Percentiles rank a stretch among this genome's conserved stretches.
Conservation (phyloP, 2,113 vertebrate species). For the human region DNA sequence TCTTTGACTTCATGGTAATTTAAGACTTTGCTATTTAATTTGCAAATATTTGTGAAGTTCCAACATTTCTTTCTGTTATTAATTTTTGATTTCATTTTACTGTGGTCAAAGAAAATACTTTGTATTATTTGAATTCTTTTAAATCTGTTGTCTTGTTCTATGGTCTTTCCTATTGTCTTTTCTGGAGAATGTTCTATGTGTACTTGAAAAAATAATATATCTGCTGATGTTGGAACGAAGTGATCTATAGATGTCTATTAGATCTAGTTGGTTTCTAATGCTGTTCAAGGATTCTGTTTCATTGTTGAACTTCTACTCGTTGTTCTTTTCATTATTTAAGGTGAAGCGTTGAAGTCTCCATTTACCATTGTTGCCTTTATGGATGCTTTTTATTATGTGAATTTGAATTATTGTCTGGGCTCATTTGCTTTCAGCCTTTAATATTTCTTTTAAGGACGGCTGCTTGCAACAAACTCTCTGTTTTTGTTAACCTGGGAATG, state of each 20-base stretch:
- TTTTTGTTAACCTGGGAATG: neutral
- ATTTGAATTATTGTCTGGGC: neutral
- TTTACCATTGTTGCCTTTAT: neutral
- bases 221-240: neutral
- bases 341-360: neutral
- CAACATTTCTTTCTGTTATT: neutral
- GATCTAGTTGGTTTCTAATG: neutral
- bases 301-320: neutral
- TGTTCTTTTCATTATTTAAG: neutral
- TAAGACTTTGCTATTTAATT: neutral
- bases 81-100: neutral
- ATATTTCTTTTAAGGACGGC: neutral
- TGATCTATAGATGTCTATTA: neutral
- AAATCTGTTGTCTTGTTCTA: neutral
- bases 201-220: neutral
- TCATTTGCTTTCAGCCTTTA: neutral
- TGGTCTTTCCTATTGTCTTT: neutral
- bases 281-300: neutral
- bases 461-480: neutral
- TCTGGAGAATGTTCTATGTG: neutral
- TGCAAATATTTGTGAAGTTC: neutral
- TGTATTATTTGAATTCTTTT: neutral
- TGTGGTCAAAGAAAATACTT: neutral
- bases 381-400: neutral
- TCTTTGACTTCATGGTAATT: neutral